Percentiles rank a stretch among this genome's conserved stretches.
phyloP scores from a whole-genome alignment of 2,113 vertebrate genomes.

The Cephalopholis sonnerati region DNA sequence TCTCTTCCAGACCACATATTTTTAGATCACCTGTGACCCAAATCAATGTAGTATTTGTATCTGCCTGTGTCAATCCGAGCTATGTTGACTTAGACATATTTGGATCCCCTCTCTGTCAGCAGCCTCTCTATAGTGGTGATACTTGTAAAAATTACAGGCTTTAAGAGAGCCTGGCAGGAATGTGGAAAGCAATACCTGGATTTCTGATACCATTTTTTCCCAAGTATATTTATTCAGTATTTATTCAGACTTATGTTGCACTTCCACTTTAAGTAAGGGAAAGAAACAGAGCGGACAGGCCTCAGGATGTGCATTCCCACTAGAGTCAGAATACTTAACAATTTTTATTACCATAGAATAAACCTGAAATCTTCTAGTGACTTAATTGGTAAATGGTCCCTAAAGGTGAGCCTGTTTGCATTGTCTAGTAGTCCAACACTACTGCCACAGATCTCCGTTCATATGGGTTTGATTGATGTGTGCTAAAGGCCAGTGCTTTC shows the following conservation, averaged over 20 bases:
- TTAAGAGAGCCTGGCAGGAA: neutral
- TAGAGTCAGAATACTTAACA: neutral
- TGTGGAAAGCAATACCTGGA: constrained; percentile 13
- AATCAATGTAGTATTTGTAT: constrained; percentile 1
- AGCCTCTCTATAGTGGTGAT: neutral
- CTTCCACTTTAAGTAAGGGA: constrained; percentile 48
- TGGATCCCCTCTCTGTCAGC: constrained; percentile 1
- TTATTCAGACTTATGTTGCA: constrained; percentile 58
- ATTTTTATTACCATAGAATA: neutral
- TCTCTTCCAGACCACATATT: neutral
- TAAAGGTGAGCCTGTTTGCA: neutral
- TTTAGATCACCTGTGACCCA: constrained; percentile 14
- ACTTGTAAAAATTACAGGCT: neutral
- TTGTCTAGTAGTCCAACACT: neutral
- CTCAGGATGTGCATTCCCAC: neutral
- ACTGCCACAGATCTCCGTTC: neutral
- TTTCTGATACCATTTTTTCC: constrained; percentile 20
- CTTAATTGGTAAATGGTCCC: neutral
- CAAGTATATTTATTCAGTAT: constrained; percentile 58
- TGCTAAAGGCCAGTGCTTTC: constrained; percentile 64
- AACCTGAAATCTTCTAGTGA: neutral
- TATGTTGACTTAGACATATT: constrained; percentile 20
- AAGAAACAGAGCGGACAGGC: neutral
- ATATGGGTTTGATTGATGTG: neutral
- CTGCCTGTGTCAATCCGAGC: neutral